phyloP scores from a whole-genome alignment of 2,113 vertebrate genomes.

The Geococcyx californianus region DNA sequence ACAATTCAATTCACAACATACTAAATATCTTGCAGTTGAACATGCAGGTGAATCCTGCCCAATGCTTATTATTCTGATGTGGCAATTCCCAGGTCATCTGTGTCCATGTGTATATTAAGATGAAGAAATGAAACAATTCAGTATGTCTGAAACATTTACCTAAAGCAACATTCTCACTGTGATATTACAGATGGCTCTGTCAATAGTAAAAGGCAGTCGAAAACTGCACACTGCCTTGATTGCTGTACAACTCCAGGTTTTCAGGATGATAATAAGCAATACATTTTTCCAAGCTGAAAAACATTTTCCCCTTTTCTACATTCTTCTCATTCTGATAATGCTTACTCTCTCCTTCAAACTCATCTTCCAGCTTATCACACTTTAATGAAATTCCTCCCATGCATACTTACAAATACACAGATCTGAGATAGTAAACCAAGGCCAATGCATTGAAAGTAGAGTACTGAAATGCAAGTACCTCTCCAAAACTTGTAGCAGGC shows the following conservation, averaged over 20 bases:
- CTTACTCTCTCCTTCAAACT: not conserved
- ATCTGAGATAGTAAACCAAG: slow-evolving; percentile 12
- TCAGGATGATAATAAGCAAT: not conserved
- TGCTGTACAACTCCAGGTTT: not conserved
- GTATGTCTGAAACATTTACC: not conserved
- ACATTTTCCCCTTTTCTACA: not conserved
- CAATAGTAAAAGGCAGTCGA: not conserved
- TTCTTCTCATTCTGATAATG: slow-evolving; percentile 8
- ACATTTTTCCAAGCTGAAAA: not conserved
- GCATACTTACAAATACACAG: slow-evolving; percentile 3
- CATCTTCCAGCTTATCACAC: slow-evolving; percentile 9
- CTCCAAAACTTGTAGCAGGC: slow-evolving; percentile 7
- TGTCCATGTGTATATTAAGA: not conserved
- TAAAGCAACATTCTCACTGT: not conserved
- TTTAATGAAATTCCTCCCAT: slow-evolving; percentile 44
- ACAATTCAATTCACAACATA: not conserved
- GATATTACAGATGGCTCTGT: not conserved
- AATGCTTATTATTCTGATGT: not conserved
- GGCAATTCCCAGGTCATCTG: not conserved
- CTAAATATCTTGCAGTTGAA: not conserved
- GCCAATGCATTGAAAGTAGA: not conserved
- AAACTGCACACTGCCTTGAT: not conserved
- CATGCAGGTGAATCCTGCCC: not conserved
- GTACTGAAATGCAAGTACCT: slow-evolving; percentile 13
- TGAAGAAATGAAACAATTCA: not conserved